Evolutionary conservation across 2,888 invertebrate species (phyloP), one percentile per base, ranked within the genome.

Genomic region (Acanthoscelides obtectus): DNA sequence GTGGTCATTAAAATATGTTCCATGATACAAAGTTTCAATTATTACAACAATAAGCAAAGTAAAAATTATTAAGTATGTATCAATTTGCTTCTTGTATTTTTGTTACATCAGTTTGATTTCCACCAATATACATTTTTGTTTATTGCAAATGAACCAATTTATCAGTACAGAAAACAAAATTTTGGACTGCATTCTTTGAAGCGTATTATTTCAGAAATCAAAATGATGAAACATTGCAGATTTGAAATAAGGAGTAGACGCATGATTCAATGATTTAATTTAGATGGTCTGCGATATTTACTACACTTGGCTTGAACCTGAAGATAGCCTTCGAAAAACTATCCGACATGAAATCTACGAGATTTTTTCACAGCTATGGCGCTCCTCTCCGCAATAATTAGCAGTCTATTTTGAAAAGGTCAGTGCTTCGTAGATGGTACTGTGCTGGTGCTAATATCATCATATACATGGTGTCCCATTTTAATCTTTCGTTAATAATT

Each of bases 21-120:
- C 45, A 45, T 68, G 67, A 63, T 68, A 69, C 75, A 75, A 76
- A 72, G 69, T 71, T 71, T 70, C 68, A 25, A 69, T 69, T 74
- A 71, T 68, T 25, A 70, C 70, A 74, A 71, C 71, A 68, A 69
- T 74, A 72, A 67, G 69, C 71, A 71, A 45, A 22, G 22, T 64
- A 45, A 45, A 45, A 25, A 25, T 25, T 12, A 45, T 45, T 45
- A 45, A 45, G 45, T 45, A 45, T 45, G 45, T 45, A 45, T 45
- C 45, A 12, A 45, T 45, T 45, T 45, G 45, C 45, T 45, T 45
- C 45, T 45, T 12, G 45, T 12, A 12, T 45, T 45, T 45, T 45
- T 45, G 45, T 45, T 45, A 45, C 45, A 45, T 45, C 45, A 45
- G 12, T 45, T 45, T 45, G 45, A 45, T 45, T 45, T 17, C 25